These are phyloP conservation scores for Aphelinus atriplicis DNA, from an alignment of 1,140 invertebrate genomes.

Conservation along the genomic window DNA sequence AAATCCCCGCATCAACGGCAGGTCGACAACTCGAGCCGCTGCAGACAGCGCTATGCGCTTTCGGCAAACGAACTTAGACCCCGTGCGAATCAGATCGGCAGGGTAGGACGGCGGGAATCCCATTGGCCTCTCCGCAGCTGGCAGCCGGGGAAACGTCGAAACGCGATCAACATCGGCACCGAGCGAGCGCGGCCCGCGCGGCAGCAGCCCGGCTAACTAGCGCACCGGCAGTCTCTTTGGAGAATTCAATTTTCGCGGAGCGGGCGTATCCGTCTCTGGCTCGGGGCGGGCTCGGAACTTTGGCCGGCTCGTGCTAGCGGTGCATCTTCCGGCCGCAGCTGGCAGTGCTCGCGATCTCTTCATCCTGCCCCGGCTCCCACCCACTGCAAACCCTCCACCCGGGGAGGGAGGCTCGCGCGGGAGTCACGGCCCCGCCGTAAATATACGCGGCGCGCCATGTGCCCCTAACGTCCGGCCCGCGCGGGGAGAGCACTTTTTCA, in stretches of 20 bases:
- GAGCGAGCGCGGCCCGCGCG: too few relatives aligned
- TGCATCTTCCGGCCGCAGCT: constrained; percentile 10
- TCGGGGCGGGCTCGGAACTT: too few relatives aligned
- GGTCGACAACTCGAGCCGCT: too few relatives aligned
- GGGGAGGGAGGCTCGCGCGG: constrained; percentile 47
- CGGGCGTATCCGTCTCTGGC: neutral
- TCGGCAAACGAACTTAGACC: too few relatives aligned
- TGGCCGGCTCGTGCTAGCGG: neutral
- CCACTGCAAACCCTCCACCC: constrained; percentile 41
- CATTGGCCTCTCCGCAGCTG: too few relatives aligned
- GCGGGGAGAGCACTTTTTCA: constrained; percentile 7
- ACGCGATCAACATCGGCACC: too few relatives aligned
- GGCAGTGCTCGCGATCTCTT: neutral
- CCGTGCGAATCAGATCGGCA: too few relatives aligned
- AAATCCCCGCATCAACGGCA: too few relatives aligned
- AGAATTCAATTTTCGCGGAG: constrained; percentile 27
- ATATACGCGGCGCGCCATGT: constrained; percentile 61
- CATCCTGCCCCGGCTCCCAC: constrained; percentile 35
- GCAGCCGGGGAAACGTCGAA: too few relatives aligned
- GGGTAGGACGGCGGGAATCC: too few relatives aligned
- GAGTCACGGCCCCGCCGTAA: constrained; percentile 65
- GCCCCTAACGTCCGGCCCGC: constrained; percentile 61
- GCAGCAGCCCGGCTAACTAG: too few relatives aligned
- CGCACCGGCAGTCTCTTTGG: neutral
- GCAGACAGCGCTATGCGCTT: too few relatives aligned